phyloP scores from a whole-genome alignment of 2,797 vertebrate species.

The Chanos chanos region DNA sequence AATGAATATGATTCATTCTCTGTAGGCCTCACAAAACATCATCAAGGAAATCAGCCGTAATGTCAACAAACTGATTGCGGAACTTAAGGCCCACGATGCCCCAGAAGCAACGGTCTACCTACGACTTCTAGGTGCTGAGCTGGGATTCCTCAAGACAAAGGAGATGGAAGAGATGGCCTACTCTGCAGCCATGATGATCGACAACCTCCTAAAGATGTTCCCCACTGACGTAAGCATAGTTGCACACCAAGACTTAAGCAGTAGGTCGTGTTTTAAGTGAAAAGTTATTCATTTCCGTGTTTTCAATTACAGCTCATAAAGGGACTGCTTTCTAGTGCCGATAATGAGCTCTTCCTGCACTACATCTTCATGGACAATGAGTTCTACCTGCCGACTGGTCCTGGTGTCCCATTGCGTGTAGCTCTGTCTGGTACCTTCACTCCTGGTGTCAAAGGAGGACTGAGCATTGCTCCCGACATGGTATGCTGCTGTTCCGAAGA shows the following conservation, averaged over 20 bases:
- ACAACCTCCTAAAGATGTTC: slow-evolving; percentile 67
- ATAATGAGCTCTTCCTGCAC: slow-evolving; percentile 83
- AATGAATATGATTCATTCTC: not conserved
- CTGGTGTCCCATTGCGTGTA: slow-evolving; percentile 86
- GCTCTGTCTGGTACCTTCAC: slow-evolving; percentile 81
- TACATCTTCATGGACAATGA: slow-evolving; percentile 97
- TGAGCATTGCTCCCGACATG: slow-evolving; percentile 67
- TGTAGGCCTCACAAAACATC: slow-evolving; percentile 69
- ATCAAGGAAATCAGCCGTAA: slow-evolving; percentile 75
- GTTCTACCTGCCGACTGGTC: slow-evolving; percentile 87
- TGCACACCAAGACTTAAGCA: no score
- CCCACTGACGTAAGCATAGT: slow-evolving; percentile 52
- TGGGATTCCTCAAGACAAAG: slow-evolving; percentile 84
- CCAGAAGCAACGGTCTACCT: slow-evolving; percentile 91
- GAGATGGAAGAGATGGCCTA: slow-evolving; percentile 73
- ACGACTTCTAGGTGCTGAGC: slow-evolving; percentile 85
- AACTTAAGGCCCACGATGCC: slow-evolving; percentile 68
- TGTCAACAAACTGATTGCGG: slow-evolving; percentile 78
- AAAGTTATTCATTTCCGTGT: no score
- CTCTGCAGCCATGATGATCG: slow-evolving; percentile 62
- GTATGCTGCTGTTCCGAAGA: slow-evolving; percentile 42
- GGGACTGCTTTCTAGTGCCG: slow-evolving; percentile 70
- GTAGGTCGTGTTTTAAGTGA: no score
- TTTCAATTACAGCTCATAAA: slow-evolving; percentile 70
- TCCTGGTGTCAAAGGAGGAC: slow-evolving; percentile 81